phyloP scores from a whole-genome alignment of 2,888 invertebrate genomes.

The Archips xylosteana region DNA sequence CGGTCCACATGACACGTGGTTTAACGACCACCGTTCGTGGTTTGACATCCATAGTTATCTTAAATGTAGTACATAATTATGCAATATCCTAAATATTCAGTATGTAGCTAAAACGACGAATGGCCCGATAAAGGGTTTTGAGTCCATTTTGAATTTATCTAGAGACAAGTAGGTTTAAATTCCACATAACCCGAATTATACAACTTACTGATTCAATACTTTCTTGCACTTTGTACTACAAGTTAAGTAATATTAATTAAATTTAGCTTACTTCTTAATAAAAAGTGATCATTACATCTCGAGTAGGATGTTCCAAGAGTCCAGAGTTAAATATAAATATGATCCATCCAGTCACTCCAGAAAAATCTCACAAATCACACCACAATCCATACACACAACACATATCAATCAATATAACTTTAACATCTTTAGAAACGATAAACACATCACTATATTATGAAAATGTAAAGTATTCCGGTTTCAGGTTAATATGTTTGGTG shows the following conservation, averaged over 20 bases:
- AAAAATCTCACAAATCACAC: background rate
- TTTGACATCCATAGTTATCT: background rate
- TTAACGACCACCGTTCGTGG: no score
- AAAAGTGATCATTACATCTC: background rate
- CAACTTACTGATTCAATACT: conserved; percentile 1
- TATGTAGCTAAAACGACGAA: background rate
- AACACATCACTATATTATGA: background rate
- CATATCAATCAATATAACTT: background rate
- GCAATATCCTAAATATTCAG: background rate
- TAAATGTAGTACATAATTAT: conserved; percentile 2
- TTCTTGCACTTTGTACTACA: background rate
- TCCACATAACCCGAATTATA: background rate
- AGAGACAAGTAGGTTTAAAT: background rate
- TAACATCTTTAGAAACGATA: background rate
- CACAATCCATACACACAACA: background rate
- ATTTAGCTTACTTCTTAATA: conserved; percentile 16
- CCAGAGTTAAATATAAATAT: background rate
- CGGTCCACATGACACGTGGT: background rate
- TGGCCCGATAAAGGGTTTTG: conserved; percentile 11
- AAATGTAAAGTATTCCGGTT: background rate
- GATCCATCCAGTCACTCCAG: background rate
- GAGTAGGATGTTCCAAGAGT: background rate
- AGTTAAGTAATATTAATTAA: background rate
- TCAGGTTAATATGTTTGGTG: background rate
- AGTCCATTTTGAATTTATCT: background rate